Percentiles rank a stretch among this genome's conserved stretches.
These are phyloP conservation scores for Perodicticus potto DNA, from an alignment of 2,797 vertebrate genomes.

Conservation along the genomic window DNA sequence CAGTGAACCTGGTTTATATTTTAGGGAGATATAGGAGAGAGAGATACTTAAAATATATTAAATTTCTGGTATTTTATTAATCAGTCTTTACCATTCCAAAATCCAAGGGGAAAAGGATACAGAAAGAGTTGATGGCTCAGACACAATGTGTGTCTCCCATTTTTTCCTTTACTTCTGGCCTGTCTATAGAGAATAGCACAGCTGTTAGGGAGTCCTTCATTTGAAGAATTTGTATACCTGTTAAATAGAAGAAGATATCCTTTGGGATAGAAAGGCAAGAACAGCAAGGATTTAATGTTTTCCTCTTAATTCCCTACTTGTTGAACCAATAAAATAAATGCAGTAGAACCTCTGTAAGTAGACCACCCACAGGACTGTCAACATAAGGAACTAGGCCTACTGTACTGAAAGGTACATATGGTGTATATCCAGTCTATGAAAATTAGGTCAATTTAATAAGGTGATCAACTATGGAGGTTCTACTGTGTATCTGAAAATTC, in stretches of 20 bases:
- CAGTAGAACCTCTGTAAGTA: too few species aligned
- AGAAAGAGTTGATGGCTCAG: neutral
- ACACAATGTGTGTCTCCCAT: neutral
- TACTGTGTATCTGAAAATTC: neutral
- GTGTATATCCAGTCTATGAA: too few species aligned
- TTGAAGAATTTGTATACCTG: neutral
- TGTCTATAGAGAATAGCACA: neutral
- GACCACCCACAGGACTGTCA: too few species aligned
- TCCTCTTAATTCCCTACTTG: neutral
- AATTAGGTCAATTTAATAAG: too few species aligned
- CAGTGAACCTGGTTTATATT: neutral
- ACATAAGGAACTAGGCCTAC: too few species aligned
- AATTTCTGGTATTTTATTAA: neutral
- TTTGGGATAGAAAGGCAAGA: conserved; percentile 30
- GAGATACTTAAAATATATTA: neutral
- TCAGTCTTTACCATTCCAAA: neutral
- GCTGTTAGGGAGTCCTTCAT: neutral
- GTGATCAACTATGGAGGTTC: too few species aligned
- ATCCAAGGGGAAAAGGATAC: neutral
- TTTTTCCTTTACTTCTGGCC: neutral
- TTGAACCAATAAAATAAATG: neutral
- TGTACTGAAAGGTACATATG: too few species aligned
- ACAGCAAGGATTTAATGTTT: neutral
- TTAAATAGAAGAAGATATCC: neutral
- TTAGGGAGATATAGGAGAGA: neutral